These are phyloP conservation scores for Ciconia boyciana DNA, from an alignment of 2,113 vertebrate genomes.

Conservation along the genomic window DNA sequence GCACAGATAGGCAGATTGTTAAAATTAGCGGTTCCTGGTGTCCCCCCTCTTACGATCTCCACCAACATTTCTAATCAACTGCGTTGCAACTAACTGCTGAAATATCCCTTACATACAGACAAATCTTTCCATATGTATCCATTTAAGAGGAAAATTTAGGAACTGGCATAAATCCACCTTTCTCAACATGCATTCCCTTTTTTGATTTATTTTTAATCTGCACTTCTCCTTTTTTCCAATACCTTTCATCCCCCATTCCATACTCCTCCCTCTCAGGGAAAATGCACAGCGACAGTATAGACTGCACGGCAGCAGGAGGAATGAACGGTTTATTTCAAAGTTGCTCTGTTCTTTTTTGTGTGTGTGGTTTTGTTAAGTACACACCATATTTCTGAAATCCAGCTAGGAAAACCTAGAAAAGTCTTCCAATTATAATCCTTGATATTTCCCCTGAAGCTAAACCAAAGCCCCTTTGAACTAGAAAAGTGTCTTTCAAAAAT, in stretches of 20 bases:
- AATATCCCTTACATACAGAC: background rate
- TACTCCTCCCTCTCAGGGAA: background rate
- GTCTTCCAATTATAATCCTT: slow-evolving; percentile 70
- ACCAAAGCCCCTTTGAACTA: slow-evolving; percentile 70
- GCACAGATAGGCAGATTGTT: background rate
- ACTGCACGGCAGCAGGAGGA: background rate
- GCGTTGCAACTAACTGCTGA: background rate
- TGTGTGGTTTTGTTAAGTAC: slow-evolving; percentile 56
- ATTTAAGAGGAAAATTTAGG: background rate
- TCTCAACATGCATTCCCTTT: background rate
- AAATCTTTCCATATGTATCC: background rate
- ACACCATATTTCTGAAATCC: slow-evolving; percentile 49
- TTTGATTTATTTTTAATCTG: slow-evolving; percentile 48
- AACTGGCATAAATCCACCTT: background rate
- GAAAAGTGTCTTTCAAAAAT: slow-evolving; percentile 62
- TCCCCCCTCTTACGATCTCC: background rate
- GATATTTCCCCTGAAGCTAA: slow-evolving; percentile 67
- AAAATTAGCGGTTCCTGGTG: background rate
- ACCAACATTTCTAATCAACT: background rate
- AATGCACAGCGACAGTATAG: background rate
- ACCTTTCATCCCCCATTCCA: background rate
- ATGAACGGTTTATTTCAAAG: slow-evolving; percentile 59
- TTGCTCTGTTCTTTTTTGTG: slow-evolving; percentile 21
- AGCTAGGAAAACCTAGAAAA: slow-evolving; percentile 65
- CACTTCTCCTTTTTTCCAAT: background rate